Percentiles rank a stretch among this genome's conserved stretches.
Conservation (phyloP, 2,113 vertebrate genomes). For the Hyperoodon ampullatus region DNA sequence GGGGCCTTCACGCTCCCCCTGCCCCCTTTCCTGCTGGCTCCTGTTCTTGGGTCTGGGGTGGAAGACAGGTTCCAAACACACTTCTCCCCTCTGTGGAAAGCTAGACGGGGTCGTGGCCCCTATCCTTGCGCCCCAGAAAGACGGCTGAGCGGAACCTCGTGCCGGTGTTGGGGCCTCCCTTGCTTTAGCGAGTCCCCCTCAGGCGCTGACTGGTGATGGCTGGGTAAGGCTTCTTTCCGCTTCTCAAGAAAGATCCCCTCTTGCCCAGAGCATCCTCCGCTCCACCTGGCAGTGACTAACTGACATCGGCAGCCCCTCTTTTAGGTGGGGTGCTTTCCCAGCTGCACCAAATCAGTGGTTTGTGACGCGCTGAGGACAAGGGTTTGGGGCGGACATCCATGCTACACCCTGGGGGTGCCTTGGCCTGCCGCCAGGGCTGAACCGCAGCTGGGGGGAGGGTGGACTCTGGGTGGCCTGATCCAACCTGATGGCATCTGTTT, state of each 20-base stretch:
- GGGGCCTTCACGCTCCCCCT: background rate
- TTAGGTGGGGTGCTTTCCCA: background rate
- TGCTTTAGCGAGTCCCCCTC: fast-evolving
- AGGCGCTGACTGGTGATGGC: background rate
- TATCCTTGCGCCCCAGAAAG: no score
- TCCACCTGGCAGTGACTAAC: background rate
- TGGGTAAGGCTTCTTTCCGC: background rate
- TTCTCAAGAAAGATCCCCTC: background rate
- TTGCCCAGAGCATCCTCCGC: background rate
- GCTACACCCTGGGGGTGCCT: background rate
- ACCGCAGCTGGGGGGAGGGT: background rate
- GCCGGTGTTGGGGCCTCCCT: background rate
- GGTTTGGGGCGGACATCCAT: background rate
- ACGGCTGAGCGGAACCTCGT: background rate
- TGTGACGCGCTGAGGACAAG: background rate
- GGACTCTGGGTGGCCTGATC: background rate
- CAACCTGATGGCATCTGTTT: background rate
- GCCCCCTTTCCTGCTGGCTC: background rate
- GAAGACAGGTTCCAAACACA: background rate
- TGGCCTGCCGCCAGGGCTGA: background rate
- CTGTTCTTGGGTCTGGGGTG: background rate
- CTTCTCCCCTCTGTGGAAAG: background rate
- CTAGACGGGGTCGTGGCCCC: background rate
- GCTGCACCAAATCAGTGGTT: background rate
- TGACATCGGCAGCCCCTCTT: background rate